Percentiles rank a stretch among this genome's conserved stretches.
phyloP scores from a whole-genome alignment of 1,140 invertebrate species.

The Drosophila arizonae region DNA sequence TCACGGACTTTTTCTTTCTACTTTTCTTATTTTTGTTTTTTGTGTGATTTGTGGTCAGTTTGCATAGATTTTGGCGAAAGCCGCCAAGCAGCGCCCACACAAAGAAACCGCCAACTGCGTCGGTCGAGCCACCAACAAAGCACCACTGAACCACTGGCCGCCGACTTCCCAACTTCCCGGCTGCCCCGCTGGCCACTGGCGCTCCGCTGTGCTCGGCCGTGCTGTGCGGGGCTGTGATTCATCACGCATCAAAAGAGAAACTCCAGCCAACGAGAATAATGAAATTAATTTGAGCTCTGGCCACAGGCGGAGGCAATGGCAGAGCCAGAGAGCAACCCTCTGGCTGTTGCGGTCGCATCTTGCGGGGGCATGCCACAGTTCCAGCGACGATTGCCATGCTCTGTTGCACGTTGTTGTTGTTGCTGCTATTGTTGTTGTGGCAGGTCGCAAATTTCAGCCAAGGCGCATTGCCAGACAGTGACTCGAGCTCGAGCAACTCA shows the following conservation, averaged over 20 bases:
- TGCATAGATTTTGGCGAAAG: slow-evolving; percentile 11
- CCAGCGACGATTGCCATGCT: slow-evolving; percentile 54
- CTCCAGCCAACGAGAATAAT: slow-evolving; percentile 62
- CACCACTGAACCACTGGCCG: neutral
- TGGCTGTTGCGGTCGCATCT: slow-evolving; percentile 44
- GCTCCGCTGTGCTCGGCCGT: neutral
- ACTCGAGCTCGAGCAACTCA: slow-evolving; percentile 17
- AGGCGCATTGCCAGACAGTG: slow-evolving; percentile 60
- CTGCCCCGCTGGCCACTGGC: slow-evolving; percentile 4
- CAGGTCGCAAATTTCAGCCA: slow-evolving; percentile 56
- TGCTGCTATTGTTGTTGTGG: slow-evolving; percentile 19
- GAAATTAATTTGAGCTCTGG: slow-evolving; percentile 67
- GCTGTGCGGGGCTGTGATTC: slow-evolving; percentile 34
- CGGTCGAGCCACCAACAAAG: neutral
- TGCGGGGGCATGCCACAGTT: slow-evolving; percentile 54
- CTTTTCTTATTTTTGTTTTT: neutral
- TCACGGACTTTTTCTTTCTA: slow-evolving; percentile 1
- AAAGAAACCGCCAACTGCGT: slow-evolving; percentile 13
- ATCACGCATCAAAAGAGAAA: slow-evolving; percentile 61
- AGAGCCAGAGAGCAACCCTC: slow-evolving; percentile 11
- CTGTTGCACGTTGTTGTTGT: slow-evolving; percentile 37
- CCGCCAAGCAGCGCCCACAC: slow-evolving; percentile 31
- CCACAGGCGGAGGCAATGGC: slow-evolving; percentile 15
- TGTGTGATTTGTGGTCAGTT: slow-evolving; percentile 12
- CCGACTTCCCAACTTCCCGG: neutral